Evolutionary conservation across 2,888 invertebrate genomes (phyloP).

Genomic region (Leptodirus hochenwartii): DNA sequence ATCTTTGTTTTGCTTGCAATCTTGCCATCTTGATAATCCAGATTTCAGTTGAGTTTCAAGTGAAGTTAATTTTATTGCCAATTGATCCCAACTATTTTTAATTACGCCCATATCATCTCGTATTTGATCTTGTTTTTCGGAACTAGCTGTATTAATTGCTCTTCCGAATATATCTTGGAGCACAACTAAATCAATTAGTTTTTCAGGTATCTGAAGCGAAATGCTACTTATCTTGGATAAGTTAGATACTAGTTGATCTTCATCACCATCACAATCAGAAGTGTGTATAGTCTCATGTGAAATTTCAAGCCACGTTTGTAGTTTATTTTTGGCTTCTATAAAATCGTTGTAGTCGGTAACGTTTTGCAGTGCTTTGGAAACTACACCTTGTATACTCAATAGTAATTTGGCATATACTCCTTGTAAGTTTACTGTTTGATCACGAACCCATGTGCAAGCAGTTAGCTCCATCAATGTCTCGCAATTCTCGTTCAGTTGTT

Average conservation of each 20-base stretch:
- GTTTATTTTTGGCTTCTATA: constrained; percentile 64
- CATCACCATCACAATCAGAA: constrained; percentile 66
- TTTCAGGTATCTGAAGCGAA: constrained; percentile 57
- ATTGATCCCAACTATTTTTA: constrained; percentile 74
- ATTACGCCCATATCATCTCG: constrained; percentile 58
- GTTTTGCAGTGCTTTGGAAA: constrained; percentile 77
- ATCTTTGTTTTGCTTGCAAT: constrained; percentile 60
- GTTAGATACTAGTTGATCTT: constrained; percentile 58
- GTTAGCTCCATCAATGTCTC: constrained; percentile 75
- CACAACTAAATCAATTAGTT: constrained; percentile 66
- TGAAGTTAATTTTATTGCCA: constrained; percentile 79
- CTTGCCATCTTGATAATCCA: constrained; percentile 69
- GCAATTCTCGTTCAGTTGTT: constrained; percentile 73
- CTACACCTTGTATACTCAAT: constrained; percentile 61
- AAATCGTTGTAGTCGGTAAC: constrained; percentile 83
- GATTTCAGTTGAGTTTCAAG: constrained; percentile 71
- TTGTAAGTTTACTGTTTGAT: constrained; percentile 71
- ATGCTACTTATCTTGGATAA: constrained; percentile 55
- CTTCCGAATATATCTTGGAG: constrained; percentile 73
- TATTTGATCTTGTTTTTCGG: constrained; percentile 61
- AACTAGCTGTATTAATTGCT: constrained; percentile 63
- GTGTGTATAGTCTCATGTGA: constrained; percentile 68
- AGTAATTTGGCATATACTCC: constrained; percentile 62
- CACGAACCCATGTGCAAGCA: constrained; percentile 68
- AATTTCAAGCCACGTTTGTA: constrained; percentile 67